These are phyloP conservation scores for Pheosia gnoma DNA, from an alignment of 2,888 invertebrate species.

Conservation along the genomic window DNA sequence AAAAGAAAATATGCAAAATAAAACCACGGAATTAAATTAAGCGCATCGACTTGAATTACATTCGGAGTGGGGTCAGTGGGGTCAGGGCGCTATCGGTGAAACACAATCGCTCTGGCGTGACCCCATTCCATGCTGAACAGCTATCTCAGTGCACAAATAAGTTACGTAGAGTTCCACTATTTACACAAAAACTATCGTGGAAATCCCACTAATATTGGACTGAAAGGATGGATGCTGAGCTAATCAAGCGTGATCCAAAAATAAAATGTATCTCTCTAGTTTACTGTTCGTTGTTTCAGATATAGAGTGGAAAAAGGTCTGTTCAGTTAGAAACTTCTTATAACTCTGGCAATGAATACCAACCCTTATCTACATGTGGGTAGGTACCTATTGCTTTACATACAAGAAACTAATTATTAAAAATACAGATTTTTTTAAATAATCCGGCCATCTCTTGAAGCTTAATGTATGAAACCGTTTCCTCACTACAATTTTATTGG, in stretches of 20 bases:
- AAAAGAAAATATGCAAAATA: slow-evolving; percentile 41
- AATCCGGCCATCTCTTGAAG: no score
- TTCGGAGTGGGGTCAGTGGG: slow-evolving; percentile 45
- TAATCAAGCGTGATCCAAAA: no score
- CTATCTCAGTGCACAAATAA: slow-evolving; percentile 35
- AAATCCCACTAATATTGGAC: background rate
- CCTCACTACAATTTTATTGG: slow-evolving; percentile 47
- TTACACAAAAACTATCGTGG: background rate
- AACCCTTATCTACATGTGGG: no score
- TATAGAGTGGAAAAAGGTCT: no score
- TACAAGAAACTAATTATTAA: no score
- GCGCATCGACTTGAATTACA: slow-evolving; percentile 52
- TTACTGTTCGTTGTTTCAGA: no score
- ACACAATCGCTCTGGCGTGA: slow-evolving; percentile 52
- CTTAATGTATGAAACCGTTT: background rate
- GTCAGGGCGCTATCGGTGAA: slow-evolving; percentile 61
- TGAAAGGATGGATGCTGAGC: no score
- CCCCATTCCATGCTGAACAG: slow-evolving; percentile 49
- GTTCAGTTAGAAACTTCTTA: no score
- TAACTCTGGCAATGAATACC: no score
- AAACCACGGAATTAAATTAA: slow-evolving; percentile 50
- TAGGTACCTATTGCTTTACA: no score
- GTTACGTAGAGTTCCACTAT: slow-evolving; percentile 22
- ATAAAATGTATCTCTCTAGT: no score
- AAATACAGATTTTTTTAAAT: no score